These are phyloP conservation scores for Dryobates pubescens DNA, from an alignment of 2,797 vertebrate genomes.

Conservation along the genomic window DNA sequence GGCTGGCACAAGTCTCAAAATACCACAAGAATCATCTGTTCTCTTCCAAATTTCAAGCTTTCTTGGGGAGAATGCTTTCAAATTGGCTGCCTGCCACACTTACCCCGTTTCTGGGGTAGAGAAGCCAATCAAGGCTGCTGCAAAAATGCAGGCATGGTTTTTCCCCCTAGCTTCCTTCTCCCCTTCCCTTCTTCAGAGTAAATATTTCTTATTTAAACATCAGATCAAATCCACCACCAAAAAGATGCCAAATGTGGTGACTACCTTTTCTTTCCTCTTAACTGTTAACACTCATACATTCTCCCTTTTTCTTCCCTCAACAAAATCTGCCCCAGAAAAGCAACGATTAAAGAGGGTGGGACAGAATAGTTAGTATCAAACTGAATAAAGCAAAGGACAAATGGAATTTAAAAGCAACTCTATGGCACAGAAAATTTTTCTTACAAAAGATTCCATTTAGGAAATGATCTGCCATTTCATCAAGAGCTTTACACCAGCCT, in stretches of 20 bases:
- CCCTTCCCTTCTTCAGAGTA: neutral
- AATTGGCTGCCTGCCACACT: slow-evolving; percentile 62
- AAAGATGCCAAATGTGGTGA: neutral
- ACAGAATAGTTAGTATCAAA: neutral
- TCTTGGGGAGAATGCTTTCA: slow-evolving; percentile 44
- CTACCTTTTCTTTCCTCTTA: neutral
- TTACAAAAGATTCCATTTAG: neutral
- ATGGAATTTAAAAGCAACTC: neutral
- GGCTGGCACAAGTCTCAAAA: slow-evolving; percentile 45
- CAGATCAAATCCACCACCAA: neutral
- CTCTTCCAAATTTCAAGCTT: slow-evolving; percentile 60
- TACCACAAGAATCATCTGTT: slow-evolving; percentile 66
- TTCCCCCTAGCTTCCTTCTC: neutral
- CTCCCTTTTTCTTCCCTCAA: neutral
- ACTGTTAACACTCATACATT: neutral
- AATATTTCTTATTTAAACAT: neutral
- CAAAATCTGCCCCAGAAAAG: neutral
- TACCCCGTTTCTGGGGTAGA: slow-evolving; percentile 26
- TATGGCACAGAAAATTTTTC: neutral
- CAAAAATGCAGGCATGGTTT: neutral
- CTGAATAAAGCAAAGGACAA: neutral
- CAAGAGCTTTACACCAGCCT: neutral
- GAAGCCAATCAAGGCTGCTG: slow-evolving; percentile 30
- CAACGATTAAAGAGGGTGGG: neutral
- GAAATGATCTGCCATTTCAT: neutral